A percentile compares a stretch with the other conserved stretches of the same genome.
phyloP scores from a whole-genome alignment of 1,140 invertebrate species.

The Geopemphigus sp. region DNA sequence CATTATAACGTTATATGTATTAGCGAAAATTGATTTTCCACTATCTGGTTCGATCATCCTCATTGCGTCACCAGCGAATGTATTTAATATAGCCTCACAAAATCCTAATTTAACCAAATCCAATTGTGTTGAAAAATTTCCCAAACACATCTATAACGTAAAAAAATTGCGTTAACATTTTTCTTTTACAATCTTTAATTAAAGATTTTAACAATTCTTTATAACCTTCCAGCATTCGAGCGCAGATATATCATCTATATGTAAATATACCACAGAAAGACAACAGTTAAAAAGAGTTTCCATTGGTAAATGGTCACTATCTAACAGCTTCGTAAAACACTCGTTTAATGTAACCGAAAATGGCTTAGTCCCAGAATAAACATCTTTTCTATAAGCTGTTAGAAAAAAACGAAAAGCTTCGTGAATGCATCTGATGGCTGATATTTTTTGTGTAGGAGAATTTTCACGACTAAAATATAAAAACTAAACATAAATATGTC shows the following conservation, averaged over 20 bases:
- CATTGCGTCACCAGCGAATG: conserved; percentile 1
- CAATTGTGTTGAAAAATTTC: background rate
- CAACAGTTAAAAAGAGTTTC: conserved; percentile 44
- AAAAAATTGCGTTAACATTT: background rate
- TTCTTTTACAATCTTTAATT: background rate
- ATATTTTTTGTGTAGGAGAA: conserved; percentile 23
- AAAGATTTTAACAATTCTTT: too few relatives aligned
- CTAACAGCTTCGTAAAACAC: conserved; percentile 16
- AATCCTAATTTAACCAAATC: conserved; percentile 35
- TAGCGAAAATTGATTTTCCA: background rate
- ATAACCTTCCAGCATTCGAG: conserved; percentile 35
- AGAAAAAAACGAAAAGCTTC: conserved; percentile 44
- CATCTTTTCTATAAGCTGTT: background rate
- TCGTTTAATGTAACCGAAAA: background rate
- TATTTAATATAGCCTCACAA: conserved; percentile 25
- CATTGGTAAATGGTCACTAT: conserved; percentile 36
- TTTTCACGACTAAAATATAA: conserved; percentile 26
- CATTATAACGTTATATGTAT: conserved; percentile 9
- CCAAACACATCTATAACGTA: conserved; percentile 3
- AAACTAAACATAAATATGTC: background rate
- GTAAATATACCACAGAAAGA: conserved; percentile 5
- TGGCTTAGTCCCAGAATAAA: background rate
- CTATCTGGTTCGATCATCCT: background rate
- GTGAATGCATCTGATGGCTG: conserved; percentile 41
- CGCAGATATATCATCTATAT: background rate